Conservation (phyloP, 2,113 vertebrate species). For the Corynorhinus townsendii region DNA sequence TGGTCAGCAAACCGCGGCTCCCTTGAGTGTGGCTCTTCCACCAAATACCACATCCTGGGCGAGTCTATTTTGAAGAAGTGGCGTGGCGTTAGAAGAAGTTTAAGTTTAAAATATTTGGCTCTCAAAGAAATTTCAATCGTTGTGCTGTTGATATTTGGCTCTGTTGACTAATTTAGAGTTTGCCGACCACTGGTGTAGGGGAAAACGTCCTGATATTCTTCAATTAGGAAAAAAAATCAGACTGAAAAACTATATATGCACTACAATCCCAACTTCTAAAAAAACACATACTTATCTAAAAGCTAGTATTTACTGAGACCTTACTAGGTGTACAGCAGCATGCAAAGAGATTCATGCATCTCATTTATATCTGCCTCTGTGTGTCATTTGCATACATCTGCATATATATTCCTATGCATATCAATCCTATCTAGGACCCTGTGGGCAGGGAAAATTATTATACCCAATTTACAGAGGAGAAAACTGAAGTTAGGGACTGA, state of each 20-base stretch:
- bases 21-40: too few relatives aligned
- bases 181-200: neutral
- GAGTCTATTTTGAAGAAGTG: too few relatives aligned
- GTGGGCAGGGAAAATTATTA: neutral
- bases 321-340: too few relatives aligned
- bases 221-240: neutral
- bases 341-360: accelerated
- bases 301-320: neutral
- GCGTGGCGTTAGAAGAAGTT: too few relatives aligned
- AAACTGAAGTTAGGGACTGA: neutral
- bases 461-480: neutral
- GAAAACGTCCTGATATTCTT: neutral
- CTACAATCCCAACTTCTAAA: neutral
- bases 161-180: too few relatives aligned
- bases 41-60: too few relatives aligned
- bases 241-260: neutral
- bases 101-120: too few relatives aligned
- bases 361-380: too few relatives aligned
- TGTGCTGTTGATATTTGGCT: too few relatives aligned
- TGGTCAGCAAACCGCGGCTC: too few relatives aligned
- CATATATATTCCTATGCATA: neutral
- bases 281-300: neutral
- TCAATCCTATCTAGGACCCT: neutral
- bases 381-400: neutral
- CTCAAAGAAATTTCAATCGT: too few relatives aligned